A percentile compares a stretch with the other conserved stretches of the same genome.
Evolutionary conservation across 2,888 invertebrate genomes (phyloP).

Genomic region (Caenorhabditis sp.): DNA sequence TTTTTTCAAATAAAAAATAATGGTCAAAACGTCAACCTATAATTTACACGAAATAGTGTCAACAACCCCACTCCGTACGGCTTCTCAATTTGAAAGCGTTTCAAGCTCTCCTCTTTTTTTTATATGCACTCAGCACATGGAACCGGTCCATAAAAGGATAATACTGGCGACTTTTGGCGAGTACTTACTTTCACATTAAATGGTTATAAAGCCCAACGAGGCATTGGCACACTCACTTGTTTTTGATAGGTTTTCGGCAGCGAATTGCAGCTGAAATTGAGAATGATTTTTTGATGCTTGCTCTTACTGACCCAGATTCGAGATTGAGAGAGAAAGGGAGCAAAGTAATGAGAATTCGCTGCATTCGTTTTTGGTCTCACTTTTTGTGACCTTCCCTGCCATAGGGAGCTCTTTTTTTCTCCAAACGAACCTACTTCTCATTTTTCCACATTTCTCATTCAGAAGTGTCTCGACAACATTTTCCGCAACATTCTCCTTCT

Average conservation of each 20-base stretch:
- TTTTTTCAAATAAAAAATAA: no score
- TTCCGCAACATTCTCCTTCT: background rate
- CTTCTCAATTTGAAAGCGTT: constrained; percentile 10
- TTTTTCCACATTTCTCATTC: constrained; percentile 55
- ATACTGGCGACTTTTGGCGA: constrained; percentile 31
- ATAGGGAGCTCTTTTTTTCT: constrained; percentile 6
- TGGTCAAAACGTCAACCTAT: constrained; percentile 38
- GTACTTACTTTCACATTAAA: constrained; percentile 25
- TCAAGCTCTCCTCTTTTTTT: constrained; percentile 34
- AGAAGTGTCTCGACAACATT: constrained; percentile 32
- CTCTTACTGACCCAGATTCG: constrained; percentile 7
- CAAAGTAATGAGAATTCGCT: constrained; percentile 41
- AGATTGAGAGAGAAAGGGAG: background rate
- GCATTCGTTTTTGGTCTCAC: constrained; percentile 5
- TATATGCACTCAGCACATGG: constrained; percentile 50
- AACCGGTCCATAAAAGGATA: constrained; percentile 39
- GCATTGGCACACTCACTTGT: constrained; percentile 1
- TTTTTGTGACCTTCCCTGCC: constrained; percentile 19
- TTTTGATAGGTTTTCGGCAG: constrained; percentile 11
- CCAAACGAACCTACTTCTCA: constrained; percentile 28
- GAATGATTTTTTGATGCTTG: background rate
- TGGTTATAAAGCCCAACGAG: background rate
- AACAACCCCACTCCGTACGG: constrained; percentile 5
- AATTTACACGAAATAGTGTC: constrained; percentile 25
- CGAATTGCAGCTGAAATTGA: background rate